Base-by-base conservation (phyloP, 2,113 vertebrate genomes). In the Brachionichthys hirsutus region DNA sequence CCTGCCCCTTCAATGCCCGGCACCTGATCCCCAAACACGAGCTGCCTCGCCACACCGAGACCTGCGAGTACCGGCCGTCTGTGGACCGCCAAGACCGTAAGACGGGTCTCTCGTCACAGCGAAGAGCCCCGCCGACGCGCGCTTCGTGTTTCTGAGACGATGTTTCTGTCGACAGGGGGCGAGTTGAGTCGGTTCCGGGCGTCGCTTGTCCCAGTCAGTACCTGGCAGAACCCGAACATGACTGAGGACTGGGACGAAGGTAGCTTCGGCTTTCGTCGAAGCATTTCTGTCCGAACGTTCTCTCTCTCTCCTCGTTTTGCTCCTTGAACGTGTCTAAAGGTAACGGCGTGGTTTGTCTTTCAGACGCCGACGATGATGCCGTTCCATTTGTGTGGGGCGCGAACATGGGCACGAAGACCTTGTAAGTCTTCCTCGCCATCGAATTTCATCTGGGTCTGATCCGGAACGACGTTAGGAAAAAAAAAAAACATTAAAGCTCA, bases 1-100 rank as follows among this genome's bases (percentile, higher is more conserved):
- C 86, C 0, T 95, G 94, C 48, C 94, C 94, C 1, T 94, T 89
- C 24, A 94, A 95, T 35, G 93, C 93, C 44, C 85, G 90, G 9
- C 94, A 94, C 72, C 77, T 90, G 41, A 71, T 95, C 19, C 90
- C 76, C 1, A 85, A 81, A 4, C 59, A 86, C 5, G 87, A 90
- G 58, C 80, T 95, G 51, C 70, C 50, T 0, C 43, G 72, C 35
- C 93, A 94, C 55, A 77, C 81, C 3, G 69, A 80, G 24, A 91
- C 61, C 56, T 95, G 92, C 16, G 65, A 78, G 12, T 57, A 91
- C 61, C 42, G 83, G 4, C 43, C 56, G 2, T n/a, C 66, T 43
- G n/a, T n/a, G n/a, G 50, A 67, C 20, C 3, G 41, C 1, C 71
- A 76, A 5, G 57, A 67, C 1, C 41, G 90, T 91, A 55, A 87